Base-by-base conservation (phyloP, 2,797 vertebrate genomes). In the Mallotus villosus region DNA sequence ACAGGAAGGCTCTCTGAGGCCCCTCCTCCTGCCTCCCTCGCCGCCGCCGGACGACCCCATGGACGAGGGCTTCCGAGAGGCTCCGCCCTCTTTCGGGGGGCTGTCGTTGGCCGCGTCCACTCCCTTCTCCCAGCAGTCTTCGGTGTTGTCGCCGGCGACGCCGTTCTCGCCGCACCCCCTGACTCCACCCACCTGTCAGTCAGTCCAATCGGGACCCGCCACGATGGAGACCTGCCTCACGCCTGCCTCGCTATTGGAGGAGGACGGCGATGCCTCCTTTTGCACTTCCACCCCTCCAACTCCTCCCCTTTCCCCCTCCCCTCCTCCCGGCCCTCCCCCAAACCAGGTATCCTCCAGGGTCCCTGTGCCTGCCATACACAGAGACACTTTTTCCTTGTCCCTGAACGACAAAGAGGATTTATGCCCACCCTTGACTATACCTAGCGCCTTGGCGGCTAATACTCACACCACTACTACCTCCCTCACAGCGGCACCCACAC, bases 241-340 rank as follows among this genome's bases (percentile, higher is more conserved):
- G 65, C 97, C 97, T 0, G 97, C 97, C 85, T 98, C 96, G 0
- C 78, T 98, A 82, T 94, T 98, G 17, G 97, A 99, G n/a, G 96
- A 98, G 89, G 96, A 95, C 0, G 94, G 94, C 77, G 85, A 93
- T 27, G 70, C 85, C 85, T 78, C 83, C 21, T 95, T 97, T 89
- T 95, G 95, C 86, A 93, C 94, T 87, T 90, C 94, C 6, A 93
- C 92, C 37, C 84, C 94, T 4, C 86, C 89, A 78, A 86, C 77
- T 62, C 93, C 74, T 71, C 88, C 89, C 12, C 74, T 85, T 34
- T 94, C 92, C 2, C 85, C 93, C n/a, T 81, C 86, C 80, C 81
- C 81, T 0, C 91, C 89, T 86, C 94, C 55, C 73, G 89, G 63
- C 86, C 32, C 85, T 81, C 62, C 80, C 89, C 0, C 83, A 71